These are phyloP conservation scores for Sicus ferrugineus DNA, from an alignment of 2,888 invertebrate species.

Conservation along the genomic window DNA sequence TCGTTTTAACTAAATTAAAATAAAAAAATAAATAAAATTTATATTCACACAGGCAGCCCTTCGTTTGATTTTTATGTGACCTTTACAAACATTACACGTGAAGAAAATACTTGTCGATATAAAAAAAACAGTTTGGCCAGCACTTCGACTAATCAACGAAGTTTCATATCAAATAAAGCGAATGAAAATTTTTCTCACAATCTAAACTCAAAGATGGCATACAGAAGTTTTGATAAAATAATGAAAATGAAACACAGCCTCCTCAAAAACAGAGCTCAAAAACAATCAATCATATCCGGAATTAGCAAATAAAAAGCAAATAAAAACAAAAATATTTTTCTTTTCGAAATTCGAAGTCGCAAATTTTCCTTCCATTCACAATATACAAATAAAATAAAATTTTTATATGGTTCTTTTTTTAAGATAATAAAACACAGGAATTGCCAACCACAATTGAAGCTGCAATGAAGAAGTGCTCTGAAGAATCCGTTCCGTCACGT, in stretches of 20 bases:
- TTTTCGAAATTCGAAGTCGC: no score
- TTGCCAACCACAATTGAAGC: conserved; percentile 42
- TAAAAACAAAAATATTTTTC: no score
- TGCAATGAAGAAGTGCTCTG: conserved; percentile 36
- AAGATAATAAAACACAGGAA: conserved; percentile 57
- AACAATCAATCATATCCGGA: not conserved
- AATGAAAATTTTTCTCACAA: conserved; percentile 10
- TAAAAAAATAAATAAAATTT: conserved; percentile 8
- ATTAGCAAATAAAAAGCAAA: not conserved
- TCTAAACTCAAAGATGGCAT: conserved; percentile 6
- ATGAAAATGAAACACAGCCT: conserved; percentile 35
- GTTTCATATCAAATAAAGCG: conserved; percentile 24
- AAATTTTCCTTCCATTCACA: not conserved
- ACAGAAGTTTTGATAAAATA: conserved; percentile 29
- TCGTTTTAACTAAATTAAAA: not conserved
- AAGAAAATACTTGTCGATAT: conserved; percentile 1
- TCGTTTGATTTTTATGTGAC: conserved; percentile 13
- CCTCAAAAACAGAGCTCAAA: conserved; percentile 20
- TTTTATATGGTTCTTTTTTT: conserved; percentile 25
- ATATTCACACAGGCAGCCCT: conserved; percentile 10
- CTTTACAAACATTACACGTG: conserved; percentile 5
- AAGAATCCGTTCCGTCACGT: conserved; percentile 48
- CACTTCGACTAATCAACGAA: not conserved
- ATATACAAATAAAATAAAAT: not conserved
- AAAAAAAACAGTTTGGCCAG: not conserved